phyloP scores from a whole-genome alignment of 2,888 invertebrate genomes.

The Atrina japonica region DNA sequence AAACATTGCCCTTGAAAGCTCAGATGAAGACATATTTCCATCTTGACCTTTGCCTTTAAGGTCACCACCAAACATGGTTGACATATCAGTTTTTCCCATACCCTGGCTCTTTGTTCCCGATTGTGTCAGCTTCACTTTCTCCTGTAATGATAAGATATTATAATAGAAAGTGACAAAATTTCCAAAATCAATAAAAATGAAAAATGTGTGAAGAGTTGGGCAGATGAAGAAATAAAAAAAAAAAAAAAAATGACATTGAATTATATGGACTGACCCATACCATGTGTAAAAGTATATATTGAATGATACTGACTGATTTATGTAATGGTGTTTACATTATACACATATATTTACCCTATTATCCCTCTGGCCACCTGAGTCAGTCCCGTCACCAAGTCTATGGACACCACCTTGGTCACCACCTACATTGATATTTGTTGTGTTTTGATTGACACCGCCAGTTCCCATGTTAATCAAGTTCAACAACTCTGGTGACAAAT shows the following conservation, averaged over 20 bases:
- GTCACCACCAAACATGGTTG: constrained; percentile 35
- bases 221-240: too few relatives aligned
- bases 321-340: too few relatives aligned
- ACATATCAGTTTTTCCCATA: constrained; percentile 2
- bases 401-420: constrained; percentile 37
- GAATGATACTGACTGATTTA: too few relatives aligned
- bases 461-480: constrained; percentile 65
- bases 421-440: constrained; percentile 60
- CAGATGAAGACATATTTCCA: constrained; percentile 39
- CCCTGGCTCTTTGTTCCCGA: constrained; percentile 18
- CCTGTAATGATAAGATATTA: constrained; percentile 2
- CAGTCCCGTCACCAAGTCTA: constrained; percentile 23
- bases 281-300: too few relatives aligned
- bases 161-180: too few relatives aligned
- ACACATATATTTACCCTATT: constrained; percentile 10
- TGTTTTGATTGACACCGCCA: constrained; percentile 51
- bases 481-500: constrained; percentile 70
- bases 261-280: too few relatives aligned
- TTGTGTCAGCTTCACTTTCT: not conserved
- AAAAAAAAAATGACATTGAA: too few relatives aligned
- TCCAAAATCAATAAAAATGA: too few relatives aligned
- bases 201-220: too few relatives aligned
- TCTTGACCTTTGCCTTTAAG: constrained; percentile 38
- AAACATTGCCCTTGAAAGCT: constrained; percentile 69
- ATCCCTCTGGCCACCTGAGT: constrained; percentile 19